Percentiles rank a stretch among this genome's conserved stretches.
These are phyloP conservation scores for Drosophila subpulchrella DNA, from an alignment of 1,140 invertebrate genomes.

Conservation along the genomic window DNA sequence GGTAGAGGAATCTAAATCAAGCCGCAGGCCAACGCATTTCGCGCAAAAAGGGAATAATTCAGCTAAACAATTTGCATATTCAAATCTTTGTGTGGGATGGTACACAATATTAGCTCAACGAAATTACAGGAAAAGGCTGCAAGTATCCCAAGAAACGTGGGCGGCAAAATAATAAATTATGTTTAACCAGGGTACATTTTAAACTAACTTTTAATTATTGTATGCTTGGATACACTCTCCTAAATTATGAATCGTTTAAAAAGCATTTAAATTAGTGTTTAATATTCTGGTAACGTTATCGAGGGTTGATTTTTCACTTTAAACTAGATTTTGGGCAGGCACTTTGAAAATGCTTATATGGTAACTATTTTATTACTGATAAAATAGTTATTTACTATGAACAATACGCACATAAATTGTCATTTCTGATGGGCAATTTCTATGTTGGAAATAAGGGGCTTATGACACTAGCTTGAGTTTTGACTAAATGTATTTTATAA, in stretches of 20 bases:
- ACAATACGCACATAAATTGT: too few species aligned
- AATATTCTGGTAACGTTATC: background rate
- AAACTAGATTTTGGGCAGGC: background rate
- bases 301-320: background rate
- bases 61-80: constrained; percentile 31
- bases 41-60: constrained; percentile 30
- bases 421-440: too few species aligned
- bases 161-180: background rate
- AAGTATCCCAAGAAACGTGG: background rate
- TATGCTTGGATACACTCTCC: background rate
- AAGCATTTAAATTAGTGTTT: background rate
- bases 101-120: constrained; percentile 6
- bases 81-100: constrained; percentile 8
- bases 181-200: background rate
- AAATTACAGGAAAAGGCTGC: constrained; percentile 9
- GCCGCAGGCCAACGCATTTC: constrained; percentile 15
- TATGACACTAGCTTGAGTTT: too few species aligned
- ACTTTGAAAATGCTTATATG: background rate
- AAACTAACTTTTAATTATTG: background rate
- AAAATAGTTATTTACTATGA: too few species aligned
- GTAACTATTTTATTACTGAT: too few species aligned
- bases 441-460: too few species aligned
- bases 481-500: too few species aligned
- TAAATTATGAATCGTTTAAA: background rate
- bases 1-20: constrained; percentile 4